Evolutionary conservation across 2,888 invertebrate genomes (phyloP).

Genomic region (Pollenia amentaria): DNA sequence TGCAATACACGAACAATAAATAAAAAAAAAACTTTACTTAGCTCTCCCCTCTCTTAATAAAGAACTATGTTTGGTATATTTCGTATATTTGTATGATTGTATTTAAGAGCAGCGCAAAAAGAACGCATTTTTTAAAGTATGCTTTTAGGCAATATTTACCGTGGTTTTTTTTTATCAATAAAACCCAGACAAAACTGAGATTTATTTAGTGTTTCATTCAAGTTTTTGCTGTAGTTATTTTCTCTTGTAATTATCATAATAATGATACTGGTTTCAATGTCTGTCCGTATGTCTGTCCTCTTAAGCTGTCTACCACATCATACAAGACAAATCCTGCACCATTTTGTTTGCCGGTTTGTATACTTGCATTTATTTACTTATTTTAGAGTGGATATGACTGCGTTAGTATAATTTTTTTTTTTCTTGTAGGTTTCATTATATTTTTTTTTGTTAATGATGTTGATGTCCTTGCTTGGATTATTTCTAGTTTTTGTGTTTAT

Average conservation of each 20-base stretch:
- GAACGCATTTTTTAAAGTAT: slow-evolving; percentile 59
- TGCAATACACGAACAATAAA: slow-evolving; percentile 13
- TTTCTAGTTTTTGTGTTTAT: slow-evolving; percentile 38
- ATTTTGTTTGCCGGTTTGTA: background rate
- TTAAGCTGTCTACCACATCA: background rate
- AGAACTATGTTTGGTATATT: background rate
- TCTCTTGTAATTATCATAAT: slow-evolving; percentile 49
- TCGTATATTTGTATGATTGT: background rate
- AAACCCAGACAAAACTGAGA: slow-evolving; percentile 6
- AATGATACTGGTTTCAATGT: slow-evolving; percentile 46
- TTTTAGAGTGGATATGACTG: slow-evolving; percentile 4
- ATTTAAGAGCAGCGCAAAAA: background rate
- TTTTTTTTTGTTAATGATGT: slow-evolving; percentile 51
- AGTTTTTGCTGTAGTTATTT: slow-evolving; percentile 23
- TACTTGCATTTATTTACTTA: slow-evolving; percentile 24
- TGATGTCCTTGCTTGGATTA: slow-evolving; percentile 59
- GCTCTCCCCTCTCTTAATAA: background rate
- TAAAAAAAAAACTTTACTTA: slow-evolving; percentile 8
- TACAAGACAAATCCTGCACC: slow-evolving; percentile 21
- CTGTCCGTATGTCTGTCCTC: background rate
- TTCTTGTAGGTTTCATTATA: slow-evolving; percentile 8
- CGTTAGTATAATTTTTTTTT: slow-evolving; percentile 1
- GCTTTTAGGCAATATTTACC: slow-evolving; percentile 56
- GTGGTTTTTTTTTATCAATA: background rate
- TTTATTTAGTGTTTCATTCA: slow-evolving; percentile 49